These are phyloP conservation scores for Tragelaphus imberbis DNA, from an alignment of 2,113 vertebrate genomes.

Conservation along the genomic window DNA sequence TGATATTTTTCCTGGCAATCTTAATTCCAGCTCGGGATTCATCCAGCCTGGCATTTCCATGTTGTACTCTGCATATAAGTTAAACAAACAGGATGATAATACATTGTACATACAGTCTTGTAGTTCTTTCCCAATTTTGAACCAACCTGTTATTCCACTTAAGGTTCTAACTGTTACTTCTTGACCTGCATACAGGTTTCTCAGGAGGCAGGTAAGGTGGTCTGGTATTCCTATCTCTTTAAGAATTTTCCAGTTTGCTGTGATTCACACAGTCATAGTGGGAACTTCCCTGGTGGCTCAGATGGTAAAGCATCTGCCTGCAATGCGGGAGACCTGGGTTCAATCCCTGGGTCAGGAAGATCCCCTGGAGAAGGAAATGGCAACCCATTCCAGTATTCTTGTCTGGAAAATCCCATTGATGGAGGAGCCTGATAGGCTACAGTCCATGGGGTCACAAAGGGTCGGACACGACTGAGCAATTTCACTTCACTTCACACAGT, in stretches of 20 bases:
- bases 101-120: not conserved
- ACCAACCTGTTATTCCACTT: not conserved
- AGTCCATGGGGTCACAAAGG: too few species aligned
- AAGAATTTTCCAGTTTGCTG: not conserved
- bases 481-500: too few species aligned
- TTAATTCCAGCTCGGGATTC: not conserved
- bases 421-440: too few species aligned
- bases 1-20: not conserved
- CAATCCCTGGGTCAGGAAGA: too few species aligned
- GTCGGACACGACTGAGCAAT: too few species aligned
- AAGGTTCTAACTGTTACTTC: not conserved
- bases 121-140: not conserved
- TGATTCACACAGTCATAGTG: not conserved
- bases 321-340: too few species aligned
- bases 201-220: not conserved
- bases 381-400: too few species aligned
- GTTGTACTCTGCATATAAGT: not conserved
- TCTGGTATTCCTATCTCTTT: not conserved
- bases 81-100: not conserved
- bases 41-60: not conserved
- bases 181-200: not conserved
- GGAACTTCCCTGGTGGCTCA: too few species aligned
- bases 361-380: too few species aligned
- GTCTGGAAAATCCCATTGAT: too few species aligned
- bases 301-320: too few species aligned